A percentile compares a stretch with the other conserved stretches of the same genome.
Evolutionary conservation across 2,888 invertebrate species (phyloP).

Genomic region (Caenorhabditis virilis): DNA sequence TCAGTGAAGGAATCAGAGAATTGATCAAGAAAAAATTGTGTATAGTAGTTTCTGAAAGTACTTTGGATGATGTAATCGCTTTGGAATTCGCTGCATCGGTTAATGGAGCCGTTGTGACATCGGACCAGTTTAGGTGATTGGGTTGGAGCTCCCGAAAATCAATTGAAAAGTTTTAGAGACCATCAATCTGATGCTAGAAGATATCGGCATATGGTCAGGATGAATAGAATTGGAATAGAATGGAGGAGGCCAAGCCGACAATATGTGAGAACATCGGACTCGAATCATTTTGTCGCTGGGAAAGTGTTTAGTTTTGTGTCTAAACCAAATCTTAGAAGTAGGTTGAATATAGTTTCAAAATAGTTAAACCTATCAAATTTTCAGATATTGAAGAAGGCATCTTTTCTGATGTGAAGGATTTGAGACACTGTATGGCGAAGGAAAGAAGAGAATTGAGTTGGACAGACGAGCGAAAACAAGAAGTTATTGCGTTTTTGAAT

Average conservation of each 20-base stretch:
- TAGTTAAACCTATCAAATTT: neutral
- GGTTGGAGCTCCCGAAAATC: no score
- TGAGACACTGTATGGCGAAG: neutral
- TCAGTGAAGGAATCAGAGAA: slow-evolving; percentile 11
- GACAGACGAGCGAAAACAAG: neutral
- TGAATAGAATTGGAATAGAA: slow-evolving; percentile 10
- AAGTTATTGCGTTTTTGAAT: neutral
- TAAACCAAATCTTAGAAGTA: no score
- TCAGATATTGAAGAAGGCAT: neutral
- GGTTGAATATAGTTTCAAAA: no score
- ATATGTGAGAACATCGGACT: neutral
- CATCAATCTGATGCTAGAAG: neutral
- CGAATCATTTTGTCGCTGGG: slow-evolving; percentile 5
- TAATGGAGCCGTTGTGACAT: slow-evolving; percentile 26
- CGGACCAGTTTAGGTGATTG: slow-evolving; percentile 10
- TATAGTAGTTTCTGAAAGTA: slow-evolving; percentile 1
- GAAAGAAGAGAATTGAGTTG: neutral
- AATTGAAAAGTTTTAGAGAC: no score
- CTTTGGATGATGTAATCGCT: slow-evolving; percentile 25
- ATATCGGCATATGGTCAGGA: slow-evolving; percentile 4
- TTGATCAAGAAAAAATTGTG: slow-evolving; percentile 16
- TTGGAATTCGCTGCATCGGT: slow-evolving; percentile 19
- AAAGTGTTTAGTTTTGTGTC: slow-evolving; percentile 11
- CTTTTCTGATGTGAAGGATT: neutral
- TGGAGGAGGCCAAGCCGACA: slow-evolving; percentile 4